Evolutionary conservation across 2,797 vertebrate genomes (phyloP).

Genomic region (Gobionotothen gibberifrons): DNA sequence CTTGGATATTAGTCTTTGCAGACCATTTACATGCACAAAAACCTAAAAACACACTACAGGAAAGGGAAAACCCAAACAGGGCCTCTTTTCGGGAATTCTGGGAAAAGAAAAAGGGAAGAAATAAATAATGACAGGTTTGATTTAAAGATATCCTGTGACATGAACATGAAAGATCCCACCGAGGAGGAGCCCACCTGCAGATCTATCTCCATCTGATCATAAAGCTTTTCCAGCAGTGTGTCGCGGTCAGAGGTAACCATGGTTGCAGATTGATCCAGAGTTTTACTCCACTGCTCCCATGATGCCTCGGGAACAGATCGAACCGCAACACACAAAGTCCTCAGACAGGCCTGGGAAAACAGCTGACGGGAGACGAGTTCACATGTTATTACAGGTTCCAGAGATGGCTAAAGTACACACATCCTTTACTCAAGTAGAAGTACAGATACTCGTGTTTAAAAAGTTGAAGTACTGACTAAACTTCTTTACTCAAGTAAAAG

Average conservation of each 20-base stretch:
- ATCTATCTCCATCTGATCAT: conserved; percentile 90
- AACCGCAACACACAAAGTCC: conserved; percentile 93
- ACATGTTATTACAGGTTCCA: conserved; percentile 36
- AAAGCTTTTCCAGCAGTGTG: conserved; percentile 80
- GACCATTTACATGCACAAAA: too few relatives aligned
- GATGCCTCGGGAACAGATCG: conserved; percentile 84
- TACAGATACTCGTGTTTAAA: too few relatives aligned
- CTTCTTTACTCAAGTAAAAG: too few relatives aligned
- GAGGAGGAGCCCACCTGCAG: conserved; percentile 82
- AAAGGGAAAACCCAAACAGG: too few relatives aligned
- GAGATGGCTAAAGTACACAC: too few relatives aligned
- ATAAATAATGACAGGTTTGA: background rate
- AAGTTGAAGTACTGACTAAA: too few relatives aligned
- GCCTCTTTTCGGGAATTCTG: background rate
- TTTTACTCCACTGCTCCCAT: conserved; percentile 85
- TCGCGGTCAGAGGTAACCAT: conserved; percentile 78
- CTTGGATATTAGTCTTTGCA: too few relatives aligned
- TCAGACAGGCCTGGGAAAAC: conserved; percentile 89
- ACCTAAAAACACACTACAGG: too few relatives aligned
- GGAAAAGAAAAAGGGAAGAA: background rate
- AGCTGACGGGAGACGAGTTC: conserved; percentile 54
- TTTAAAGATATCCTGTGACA: background rate
- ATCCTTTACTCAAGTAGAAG: too few relatives aligned
- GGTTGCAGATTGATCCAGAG: conserved; percentile 75
- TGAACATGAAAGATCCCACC: conserved; percentile 5